Evolutionary conservation across 2,888 invertebrate genomes (phyloP).

Genomic region (Thymelicus sylvestris): DNA sequence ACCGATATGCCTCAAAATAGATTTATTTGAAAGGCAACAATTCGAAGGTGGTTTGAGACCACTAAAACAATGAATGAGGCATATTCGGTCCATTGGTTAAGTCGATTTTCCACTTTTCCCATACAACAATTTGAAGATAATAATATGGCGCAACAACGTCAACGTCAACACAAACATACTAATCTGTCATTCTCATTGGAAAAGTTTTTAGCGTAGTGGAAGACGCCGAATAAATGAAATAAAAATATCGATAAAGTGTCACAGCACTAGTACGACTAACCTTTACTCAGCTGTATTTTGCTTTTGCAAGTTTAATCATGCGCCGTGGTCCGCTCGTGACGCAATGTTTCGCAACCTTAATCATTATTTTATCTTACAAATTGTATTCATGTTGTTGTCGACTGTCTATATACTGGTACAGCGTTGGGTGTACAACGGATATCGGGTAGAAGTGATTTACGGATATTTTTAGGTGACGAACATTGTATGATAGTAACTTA

Average conservation of each 20-base stretch:
- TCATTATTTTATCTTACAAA: constrained; percentile 84
- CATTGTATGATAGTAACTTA: too few species aligned
- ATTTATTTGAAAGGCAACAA: too few species aligned
- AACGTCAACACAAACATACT: too few species aligned
- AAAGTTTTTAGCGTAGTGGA: too few species aligned
- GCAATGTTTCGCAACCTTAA: constrained; percentile 81
- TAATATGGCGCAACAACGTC: too few species aligned
- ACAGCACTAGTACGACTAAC: constrained; percentile 64
- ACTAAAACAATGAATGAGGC: too few species aligned
- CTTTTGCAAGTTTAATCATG: constrained; percentile 85
- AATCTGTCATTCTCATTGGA: too few species aligned
- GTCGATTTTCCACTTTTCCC: too few species aligned
- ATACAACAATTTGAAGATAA: too few species aligned
- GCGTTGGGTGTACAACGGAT: background rate
- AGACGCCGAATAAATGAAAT: background rate
- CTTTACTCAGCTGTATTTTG: constrained; percentile 81
- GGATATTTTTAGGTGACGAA: background rate
- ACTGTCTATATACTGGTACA: constrained; percentile 54
- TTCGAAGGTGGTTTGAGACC: too few species aligned
- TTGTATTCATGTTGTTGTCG: constrained; percentile 73
- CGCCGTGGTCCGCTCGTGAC: constrained; percentile 77
- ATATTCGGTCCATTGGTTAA: too few species aligned
- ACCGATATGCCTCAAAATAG: too few species aligned
- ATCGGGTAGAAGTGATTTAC: background rate
- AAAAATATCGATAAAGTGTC: constrained; percentile 47